A percentile compares a stretch with the other conserved stretches of the same genome.
These are phyloP conservation scores for Pantherophis vulpinus DNA, from an alignment of 2,797 vertebrate genomes.

Conservation along the genomic window DNA sequence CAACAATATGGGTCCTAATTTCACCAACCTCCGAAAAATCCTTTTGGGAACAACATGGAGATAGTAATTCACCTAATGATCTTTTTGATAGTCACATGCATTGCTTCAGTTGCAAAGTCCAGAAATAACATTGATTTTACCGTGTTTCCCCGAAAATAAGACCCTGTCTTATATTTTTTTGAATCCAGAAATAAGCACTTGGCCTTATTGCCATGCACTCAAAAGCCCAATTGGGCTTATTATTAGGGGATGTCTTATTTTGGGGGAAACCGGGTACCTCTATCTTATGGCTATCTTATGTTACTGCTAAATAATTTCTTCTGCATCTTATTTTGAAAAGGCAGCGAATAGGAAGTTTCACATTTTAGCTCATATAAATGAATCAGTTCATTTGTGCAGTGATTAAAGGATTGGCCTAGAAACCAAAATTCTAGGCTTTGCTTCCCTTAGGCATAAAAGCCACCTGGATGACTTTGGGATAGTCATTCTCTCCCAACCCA, in stretches of 20 bases:
- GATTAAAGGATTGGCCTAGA: neutral
- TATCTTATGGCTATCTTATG: neutral
- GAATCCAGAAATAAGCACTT: too few relatives aligned
- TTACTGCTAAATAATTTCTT: neutral
- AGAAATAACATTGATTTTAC: neutral
- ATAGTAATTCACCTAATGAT: neutral
- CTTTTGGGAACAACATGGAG: neutral
- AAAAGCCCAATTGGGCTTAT: too few relatives aligned
- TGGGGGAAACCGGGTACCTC: neutral
- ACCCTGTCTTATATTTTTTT: too few relatives aligned
- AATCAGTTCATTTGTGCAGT: neutral
- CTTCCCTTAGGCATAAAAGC: neutral
- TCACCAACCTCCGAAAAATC: neutral
- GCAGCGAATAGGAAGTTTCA: neutral
- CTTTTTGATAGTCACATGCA: neutral
- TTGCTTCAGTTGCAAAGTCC: neutral
- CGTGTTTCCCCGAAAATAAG: too few relatives aligned
- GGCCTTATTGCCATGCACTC: too few relatives aligned
- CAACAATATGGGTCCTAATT: neutral
- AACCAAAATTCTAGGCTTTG: neutral
- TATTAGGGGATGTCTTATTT: too few relatives aligned
- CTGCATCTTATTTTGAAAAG: neutral
- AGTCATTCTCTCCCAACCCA: neutral
- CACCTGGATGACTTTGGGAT: neutral
- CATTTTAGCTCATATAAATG: neutral